Percentiles rank a stretch among this genome's conserved stretches.
These are phyloP conservation scores for Geotrupes spiniger DNA, from an alignment of 2,888 invertebrate genomes.

Conservation along the genomic window DNA sequence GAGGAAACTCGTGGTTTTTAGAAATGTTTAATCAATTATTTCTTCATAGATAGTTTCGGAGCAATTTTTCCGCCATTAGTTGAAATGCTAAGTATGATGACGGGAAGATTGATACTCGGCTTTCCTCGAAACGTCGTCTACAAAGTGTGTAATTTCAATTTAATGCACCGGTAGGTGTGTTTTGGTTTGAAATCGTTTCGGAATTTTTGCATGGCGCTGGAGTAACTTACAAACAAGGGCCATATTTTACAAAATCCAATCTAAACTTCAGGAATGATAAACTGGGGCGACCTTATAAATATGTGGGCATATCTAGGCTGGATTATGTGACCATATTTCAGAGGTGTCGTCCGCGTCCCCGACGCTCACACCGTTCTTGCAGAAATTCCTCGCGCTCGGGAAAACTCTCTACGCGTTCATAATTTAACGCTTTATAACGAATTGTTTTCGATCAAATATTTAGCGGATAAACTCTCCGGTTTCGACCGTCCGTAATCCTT, in stretches of 20 bases:
- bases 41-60: too few relatives aligned
- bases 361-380: constrained; percentile 24
- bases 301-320: constrained; percentile 50
- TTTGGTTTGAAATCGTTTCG: not conserved
- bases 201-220: too few relatives aligned
- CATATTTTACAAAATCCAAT: constrained; percentile 52
- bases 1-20: too few relatives aligned
- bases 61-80: too few relatives aligned
- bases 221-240: constrained; percentile 28
- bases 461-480: constrained; percentile 5
- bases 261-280: constrained; percentile 53
- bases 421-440: too few relatives aligned
- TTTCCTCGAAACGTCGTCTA: too few relatives aligned
- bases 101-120: too few relatives aligned
- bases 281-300: constrained; percentile 52
- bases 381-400: constrained; percentile 26
- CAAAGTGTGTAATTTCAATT: too few relatives aligned
- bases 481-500: constrained; percentile 18
- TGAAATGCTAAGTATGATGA: too few relatives aligned
- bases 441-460: too few relatives aligned
- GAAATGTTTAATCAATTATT: too few relatives aligned
- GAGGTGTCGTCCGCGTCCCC: constrained; percentile 42
- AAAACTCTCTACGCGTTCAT: constrained; percentile 11
- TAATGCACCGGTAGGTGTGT: too few relatives aligned
- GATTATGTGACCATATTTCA: constrained; percentile 49